Percentiles rank a stretch among this genome's conserved stretches.
Evolutionary conservation across 2,888 invertebrate species (phyloP).

Genomic region (Thumatha senex): DNA sequence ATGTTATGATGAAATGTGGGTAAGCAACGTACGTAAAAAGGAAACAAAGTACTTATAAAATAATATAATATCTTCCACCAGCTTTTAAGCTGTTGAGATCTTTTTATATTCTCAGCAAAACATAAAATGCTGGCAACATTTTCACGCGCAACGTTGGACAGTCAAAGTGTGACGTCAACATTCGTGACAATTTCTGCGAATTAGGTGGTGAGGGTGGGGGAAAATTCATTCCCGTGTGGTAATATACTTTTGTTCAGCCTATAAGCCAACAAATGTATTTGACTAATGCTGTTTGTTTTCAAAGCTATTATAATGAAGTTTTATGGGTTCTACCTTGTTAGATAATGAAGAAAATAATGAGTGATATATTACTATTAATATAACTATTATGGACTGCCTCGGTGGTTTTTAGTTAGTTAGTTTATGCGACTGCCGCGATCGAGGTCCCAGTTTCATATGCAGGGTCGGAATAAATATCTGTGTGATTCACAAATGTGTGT

Average conservation of each 20-base stretch:
- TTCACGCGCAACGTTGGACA: slow-evolving; percentile 10
- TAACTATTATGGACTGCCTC: too few relatives aligned
- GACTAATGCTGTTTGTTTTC: neutral
- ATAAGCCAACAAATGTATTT: neutral
- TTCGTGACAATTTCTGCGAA: slow-evolving; percentile 27
- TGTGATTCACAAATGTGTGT: too few relatives aligned
- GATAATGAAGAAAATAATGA: too few relatives aligned
- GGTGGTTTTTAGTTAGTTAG: too few relatives aligned
- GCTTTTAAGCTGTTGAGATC: slow-evolving; percentile 1
- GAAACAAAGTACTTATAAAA: too few relatives aligned
- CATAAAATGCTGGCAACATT: slow-evolving; percentile 4
- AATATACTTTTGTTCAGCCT: slow-evolving; percentile 7
- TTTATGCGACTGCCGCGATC: too few relatives aligned
- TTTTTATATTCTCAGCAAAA: slow-evolving; percentile 9
- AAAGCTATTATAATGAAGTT: neutral
- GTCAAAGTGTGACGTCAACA: slow-evolving; percentile 20
- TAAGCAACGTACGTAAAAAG: too few relatives aligned
- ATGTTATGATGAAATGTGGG: too few relatives aligned
- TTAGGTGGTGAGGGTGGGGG: slow-evolving; percentile 25
- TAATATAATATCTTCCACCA: neutral
- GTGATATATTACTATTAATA: too few relatives aligned
- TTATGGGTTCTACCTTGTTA: neutral
- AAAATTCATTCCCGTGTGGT: slow-evolving; percentile 12
- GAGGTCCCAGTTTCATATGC: too few relatives aligned
- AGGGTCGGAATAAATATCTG: too few relatives aligned